A percentile compares a stretch with the other conserved stretches of the same genome.
Conservation (phyloP, 1,140 invertebrate species). For the Drosophila bipectinata region DNA sequence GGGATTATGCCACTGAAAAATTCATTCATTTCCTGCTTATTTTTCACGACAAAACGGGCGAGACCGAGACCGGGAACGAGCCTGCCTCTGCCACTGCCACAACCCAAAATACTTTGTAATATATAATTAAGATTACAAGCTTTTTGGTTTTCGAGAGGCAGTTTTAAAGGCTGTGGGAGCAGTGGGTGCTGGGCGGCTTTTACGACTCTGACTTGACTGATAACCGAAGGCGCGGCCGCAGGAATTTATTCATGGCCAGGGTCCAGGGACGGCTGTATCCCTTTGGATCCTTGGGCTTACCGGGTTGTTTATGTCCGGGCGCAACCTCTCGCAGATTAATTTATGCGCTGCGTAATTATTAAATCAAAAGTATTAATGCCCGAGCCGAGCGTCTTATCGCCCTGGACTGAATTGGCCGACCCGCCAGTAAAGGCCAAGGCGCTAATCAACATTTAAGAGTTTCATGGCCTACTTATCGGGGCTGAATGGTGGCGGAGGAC, state of each 20-base stretch:
- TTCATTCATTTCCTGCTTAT: slow-evolving; percentile 80
- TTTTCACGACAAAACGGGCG: slow-evolving; percentile 66
- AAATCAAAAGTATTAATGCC: slow-evolving; percentile 62
- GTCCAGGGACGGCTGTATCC: slow-evolving; percentile 30
- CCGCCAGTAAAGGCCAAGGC: slow-evolving; percentile 6
- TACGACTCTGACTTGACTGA: slow-evolving; percentile 71
- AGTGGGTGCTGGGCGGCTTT: slow-evolving; percentile 14
- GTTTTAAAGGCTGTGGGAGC: slow-evolving; percentile 41
- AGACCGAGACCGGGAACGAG: slow-evolving; percentile 16
- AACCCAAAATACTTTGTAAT: slow-evolving; percentile 75
- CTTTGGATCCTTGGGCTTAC: slow-evolving; percentile 55
- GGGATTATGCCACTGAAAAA: slow-evolving; percentile 80
- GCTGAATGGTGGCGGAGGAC: background rate
- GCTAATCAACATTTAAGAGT: slow-evolving; percentile 45
- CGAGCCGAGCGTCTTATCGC: slow-evolving; percentile 18
- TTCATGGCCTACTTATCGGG: slow-evolving; percentile 20
- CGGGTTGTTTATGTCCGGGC: slow-evolving; percentile 55
- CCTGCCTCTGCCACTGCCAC: background rate
- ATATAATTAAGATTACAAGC: slow-evolving; percentile 83
- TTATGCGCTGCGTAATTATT: slow-evolving; percentile 72
- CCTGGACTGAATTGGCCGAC: slow-evolving; percentile 10
- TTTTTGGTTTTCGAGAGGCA: slow-evolving; percentile 58
- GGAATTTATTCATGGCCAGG: slow-evolving; percentile 77
- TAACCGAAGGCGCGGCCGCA: slow-evolving; percentile 61
- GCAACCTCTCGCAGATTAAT: slow-evolving; percentile 60